Evolutionary conservation across 2,888 invertebrate species (phyloP).

Genomic region (Zygothrica quintamaculata): DNA sequence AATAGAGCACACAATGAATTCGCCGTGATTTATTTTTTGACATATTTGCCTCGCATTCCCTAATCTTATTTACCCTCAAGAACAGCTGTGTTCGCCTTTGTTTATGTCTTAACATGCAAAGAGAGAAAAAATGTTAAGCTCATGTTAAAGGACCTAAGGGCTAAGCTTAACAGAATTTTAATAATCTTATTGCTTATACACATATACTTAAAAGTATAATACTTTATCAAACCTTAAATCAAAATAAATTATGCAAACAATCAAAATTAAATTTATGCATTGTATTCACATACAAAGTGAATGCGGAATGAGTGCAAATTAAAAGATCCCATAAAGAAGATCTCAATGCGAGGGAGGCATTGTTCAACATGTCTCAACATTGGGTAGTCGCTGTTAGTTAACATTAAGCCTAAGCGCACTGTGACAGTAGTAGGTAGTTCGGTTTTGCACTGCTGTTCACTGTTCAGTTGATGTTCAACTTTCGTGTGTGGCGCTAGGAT

Average conservation of each 20-base stretch:
- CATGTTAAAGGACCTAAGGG: conserved; percentile 12
- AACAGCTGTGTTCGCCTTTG: conserved; percentile 54
- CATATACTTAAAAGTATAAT: too few relatives aligned
- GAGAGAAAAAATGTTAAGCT: conserved; percentile 16
- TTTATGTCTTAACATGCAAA: conserved; percentile 39
- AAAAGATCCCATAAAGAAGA: neutral
- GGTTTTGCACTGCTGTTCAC: conserved; percentile 9
- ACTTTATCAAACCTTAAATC: too few relatives aligned
- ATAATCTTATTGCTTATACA: too few relatives aligned
- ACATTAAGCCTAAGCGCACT: conserved; percentile 16
- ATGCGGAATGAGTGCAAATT: too few relatives aligned
- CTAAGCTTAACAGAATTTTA: neutral
- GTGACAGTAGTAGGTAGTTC: neutral
- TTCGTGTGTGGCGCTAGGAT: conserved; percentile 69
- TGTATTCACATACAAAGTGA: too few relatives aligned
- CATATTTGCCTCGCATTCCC: neutral
- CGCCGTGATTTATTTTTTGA: conserved; percentile 41
- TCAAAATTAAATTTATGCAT: too few relatives aligned
- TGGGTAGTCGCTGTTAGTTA: conserved; percentile 30
- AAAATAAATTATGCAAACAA: too few relatives aligned
- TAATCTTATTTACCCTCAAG: conserved; percentile 1
- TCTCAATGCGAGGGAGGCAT: neutral
- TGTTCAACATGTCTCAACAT: too few relatives aligned
- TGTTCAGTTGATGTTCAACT: conserved; percentile 58
- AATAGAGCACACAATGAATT: conserved; percentile 42